phyloP scores from a whole-genome alignment of 2,888 invertebrate genomes.

The Catonia carolina region DNA sequence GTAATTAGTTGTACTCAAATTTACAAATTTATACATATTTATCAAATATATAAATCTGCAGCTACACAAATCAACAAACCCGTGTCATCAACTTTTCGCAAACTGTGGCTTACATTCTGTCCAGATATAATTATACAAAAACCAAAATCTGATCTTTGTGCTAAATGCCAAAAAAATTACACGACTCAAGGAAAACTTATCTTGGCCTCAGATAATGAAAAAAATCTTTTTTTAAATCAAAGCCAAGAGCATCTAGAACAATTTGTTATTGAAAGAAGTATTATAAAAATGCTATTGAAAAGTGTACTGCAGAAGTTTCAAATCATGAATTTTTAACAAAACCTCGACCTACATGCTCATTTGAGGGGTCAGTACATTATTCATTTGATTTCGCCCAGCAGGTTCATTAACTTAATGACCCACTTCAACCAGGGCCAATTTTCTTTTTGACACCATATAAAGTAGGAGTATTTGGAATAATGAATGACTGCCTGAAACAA shows the following conservation, averaged over 20 bases:
- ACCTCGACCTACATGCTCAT: not conserved
- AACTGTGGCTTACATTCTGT: too few species aligned
- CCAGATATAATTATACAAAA: too few species aligned
- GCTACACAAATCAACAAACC: too few species aligned
- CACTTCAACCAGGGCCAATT: slow-evolving; percentile 15
- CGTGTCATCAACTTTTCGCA: too few species aligned
- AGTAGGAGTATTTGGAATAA: slow-evolving; percentile 12
- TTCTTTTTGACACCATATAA: slow-evolving; percentile 12
- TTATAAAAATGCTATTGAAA: not conserved
- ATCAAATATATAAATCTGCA: too few species aligned
- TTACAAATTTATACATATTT: too few species aligned
- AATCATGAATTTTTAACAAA: not conserved
- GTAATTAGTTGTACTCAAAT: too few species aligned
- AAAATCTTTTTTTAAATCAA: not conserved
- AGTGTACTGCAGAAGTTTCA: not conserved
- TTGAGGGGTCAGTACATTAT: slow-evolving; percentile 4
- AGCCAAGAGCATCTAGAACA: not conserved
- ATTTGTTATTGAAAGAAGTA: not conserved
- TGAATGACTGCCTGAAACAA: slow-evolving; percentile 8
- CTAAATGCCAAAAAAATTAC: not conserved
- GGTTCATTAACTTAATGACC: slow-evolving; percentile 9
- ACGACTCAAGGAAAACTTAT: not conserved
- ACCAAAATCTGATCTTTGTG: too few species aligned
- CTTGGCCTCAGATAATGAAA: not conserved
- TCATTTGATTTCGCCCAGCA: slow-evolving; percentile 20